These are phyloP conservation scores for Rhagophthalmus giganteus DNA, from an alignment of 2,888 invertebrate genomes.

Conservation along the genomic window DNA sequence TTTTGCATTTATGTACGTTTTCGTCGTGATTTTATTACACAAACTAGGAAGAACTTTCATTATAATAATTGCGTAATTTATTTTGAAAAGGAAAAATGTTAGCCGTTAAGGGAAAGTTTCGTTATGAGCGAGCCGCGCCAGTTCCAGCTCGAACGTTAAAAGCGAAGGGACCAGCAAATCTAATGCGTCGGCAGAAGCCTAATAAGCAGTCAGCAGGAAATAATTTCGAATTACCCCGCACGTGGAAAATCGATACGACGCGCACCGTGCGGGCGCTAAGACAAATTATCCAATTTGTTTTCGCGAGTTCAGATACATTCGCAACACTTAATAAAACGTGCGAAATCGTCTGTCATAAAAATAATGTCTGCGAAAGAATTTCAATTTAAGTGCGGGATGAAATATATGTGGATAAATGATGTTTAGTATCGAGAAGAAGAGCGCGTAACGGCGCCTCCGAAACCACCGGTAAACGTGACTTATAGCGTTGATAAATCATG, in stretches of 20 bases:
- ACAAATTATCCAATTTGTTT: conserved; percentile 51
- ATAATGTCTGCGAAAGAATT: conserved; percentile 44
- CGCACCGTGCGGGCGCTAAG: conserved; percentile 38
- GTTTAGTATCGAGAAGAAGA: conserved; percentile 30
- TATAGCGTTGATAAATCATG: conserved; percentile 46
- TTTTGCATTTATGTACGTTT: too few relatives aligned
- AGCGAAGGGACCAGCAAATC: conserved; percentile 4
- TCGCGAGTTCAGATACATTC: conserved; percentile 46
- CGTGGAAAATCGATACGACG: conserved; percentile 26
- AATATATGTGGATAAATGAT: conserved; percentile 32
- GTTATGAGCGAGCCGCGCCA: not conserved
- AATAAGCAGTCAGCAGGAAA: conserved; percentile 23
- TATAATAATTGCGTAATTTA: not conserved
- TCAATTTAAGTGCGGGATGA: conserved; percentile 38
- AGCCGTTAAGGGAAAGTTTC: not conserved
- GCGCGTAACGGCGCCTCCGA: conserved; percentile 36
- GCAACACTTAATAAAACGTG: conserved; percentile 46
- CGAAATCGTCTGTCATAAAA: conserved; percentile 43
- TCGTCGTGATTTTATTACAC: too few relatives aligned
- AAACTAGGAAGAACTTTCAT: too few relatives aligned
- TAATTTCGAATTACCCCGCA: conserved; percentile 23
- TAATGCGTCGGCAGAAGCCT: conserved; percentile 8
- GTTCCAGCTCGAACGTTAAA: not conserved
- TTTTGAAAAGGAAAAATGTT: conserved; percentile 1
- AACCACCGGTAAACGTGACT: conserved; percentile 43